phyloP scores from a whole-genome alignment of 2,797 vertebrate genomes.

The Manis javanica region DNA sequence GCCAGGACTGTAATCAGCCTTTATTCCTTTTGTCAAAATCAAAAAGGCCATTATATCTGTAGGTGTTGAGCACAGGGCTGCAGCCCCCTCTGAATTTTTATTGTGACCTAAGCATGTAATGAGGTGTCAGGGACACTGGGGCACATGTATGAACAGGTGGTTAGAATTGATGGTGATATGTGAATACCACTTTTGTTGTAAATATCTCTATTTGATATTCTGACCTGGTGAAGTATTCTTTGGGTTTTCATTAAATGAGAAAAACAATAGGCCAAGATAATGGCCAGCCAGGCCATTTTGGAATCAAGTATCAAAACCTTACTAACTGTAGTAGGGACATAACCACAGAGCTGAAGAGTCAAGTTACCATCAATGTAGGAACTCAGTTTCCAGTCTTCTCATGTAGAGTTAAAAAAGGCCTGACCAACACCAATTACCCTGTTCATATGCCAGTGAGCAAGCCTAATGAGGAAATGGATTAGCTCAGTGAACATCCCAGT shows the following conservation, averaged over 20 bases:
- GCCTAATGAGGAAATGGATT: background rate
- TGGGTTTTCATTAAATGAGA: constrained; percentile 52
- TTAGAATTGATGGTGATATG: too few species aligned
- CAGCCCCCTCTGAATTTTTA: background rate
- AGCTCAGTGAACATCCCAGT: constrained; percentile 61
- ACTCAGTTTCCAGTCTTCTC: background rate
- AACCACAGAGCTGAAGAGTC: constrained; percentile 12
- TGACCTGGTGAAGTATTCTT: constrained; percentile 26
- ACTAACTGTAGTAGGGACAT: constrained; percentile 58
- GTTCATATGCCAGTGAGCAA: constrained; percentile 12
- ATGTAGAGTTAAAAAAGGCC: background rate
- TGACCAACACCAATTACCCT: constrained; percentile 51
- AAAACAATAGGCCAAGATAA: constrained; percentile 33
- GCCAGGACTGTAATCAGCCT: background rate
- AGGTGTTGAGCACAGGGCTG: background rate
- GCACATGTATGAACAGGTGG: too few species aligned
- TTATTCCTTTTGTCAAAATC: background rate
- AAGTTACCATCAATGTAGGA: constrained; percentile 57
- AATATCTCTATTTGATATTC: background rate
- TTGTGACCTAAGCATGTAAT: background rate
- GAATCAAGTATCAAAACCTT: constrained; percentile 81
- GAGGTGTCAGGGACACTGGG: background rate
- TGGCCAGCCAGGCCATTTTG: constrained; percentile 50
- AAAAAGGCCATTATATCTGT: background rate
- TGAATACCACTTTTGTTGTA: background rate